These are phyloP conservation scores for Pheosia tremula DNA, from an alignment of 2,888 invertebrate genomes.

Conservation along the genomic window DNA sequence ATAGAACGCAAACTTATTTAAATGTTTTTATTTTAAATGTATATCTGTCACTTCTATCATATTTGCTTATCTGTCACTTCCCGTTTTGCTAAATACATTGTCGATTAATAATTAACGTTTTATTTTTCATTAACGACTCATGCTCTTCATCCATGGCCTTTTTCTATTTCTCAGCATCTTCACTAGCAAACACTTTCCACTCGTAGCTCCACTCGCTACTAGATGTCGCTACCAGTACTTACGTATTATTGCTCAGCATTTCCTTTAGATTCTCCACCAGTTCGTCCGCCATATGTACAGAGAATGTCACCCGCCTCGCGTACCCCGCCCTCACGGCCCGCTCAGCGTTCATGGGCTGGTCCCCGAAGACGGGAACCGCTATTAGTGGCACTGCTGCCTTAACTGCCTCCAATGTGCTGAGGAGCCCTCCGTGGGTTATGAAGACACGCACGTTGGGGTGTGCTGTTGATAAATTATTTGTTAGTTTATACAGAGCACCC, in stretches of 20 bases:
- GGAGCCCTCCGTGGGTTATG: constrained; percentile 58
- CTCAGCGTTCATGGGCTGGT: constrained; percentile 61
- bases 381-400: constrained; percentile 60
- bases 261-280: constrained; percentile 45
- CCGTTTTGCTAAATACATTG: no score
- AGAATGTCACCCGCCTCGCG: constrained; percentile 46
- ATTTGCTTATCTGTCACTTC: no score
- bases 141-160: no score
- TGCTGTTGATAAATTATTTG: constrained; percentile 32
- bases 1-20: no score
- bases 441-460: constrained; percentile 54
- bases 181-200: no score
- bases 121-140: no score
- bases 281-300: constrained; percentile 40
- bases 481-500: neutral
- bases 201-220: neutral
- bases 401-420: constrained; percentile 53
- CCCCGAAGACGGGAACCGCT: constrained; percentile 62
- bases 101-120: no score
- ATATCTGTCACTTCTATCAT: no score
- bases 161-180: no score
- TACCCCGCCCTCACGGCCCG: constrained; percentile 46
- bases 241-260: constrained; percentile 53
- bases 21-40: no score
- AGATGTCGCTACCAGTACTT: constrained; percentile 14